Conservation (phyloP, 2,113 vertebrate species). For the Tachysurus fulvidraco region DNA sequence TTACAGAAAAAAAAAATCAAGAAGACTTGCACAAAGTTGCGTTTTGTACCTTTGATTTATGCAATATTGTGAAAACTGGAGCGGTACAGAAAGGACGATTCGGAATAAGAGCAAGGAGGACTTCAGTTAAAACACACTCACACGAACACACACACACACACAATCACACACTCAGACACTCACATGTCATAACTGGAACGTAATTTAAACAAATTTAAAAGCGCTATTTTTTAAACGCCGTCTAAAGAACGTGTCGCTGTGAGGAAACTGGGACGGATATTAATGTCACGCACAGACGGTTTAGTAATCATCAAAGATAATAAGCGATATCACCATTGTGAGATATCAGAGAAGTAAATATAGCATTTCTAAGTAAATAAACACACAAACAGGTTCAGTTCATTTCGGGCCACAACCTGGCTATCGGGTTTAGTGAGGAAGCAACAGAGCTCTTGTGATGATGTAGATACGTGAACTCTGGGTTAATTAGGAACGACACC, state of each 20-base stretch:
- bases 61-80: background rate
- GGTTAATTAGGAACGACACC: slow-evolving; percentile 13
- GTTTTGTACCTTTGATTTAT: background rate
- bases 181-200: background rate
- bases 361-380: no score
- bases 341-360: background rate
- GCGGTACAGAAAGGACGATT: background rate
- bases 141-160: background rate
- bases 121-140: background rate
- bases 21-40: background rate
- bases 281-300: background rate
- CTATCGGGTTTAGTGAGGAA: background rate
- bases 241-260: background rate
- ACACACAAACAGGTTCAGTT: background rate
- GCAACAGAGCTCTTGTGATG: background rate
- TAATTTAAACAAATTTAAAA: background rate
- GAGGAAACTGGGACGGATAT: background rate
- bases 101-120: background rate
- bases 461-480: background rate
- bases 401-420: background rate
- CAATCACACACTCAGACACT: background rate
- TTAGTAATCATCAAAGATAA: background rate
- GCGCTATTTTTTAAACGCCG: background rate
- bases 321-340: background rate
- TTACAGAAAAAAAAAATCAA: background rate